phyloP scores from a whole-genome alignment of 2,797 vertebrate genomes.

The Apogon talboti region DNA sequence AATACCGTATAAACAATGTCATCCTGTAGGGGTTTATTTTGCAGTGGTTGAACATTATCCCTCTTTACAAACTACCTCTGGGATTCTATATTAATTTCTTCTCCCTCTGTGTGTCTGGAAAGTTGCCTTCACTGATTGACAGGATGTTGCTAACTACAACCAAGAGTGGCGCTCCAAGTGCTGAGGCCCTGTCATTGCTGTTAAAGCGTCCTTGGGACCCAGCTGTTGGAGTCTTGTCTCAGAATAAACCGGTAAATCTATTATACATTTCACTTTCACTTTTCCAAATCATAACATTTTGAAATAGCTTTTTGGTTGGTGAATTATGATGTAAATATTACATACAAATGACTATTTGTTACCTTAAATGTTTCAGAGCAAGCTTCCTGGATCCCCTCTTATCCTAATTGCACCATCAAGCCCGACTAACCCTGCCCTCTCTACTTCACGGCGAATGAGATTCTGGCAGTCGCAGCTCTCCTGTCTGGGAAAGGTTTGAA shows the following conservation, averaged over 20 bases:
- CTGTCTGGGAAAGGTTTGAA: constrained; percentile 93
- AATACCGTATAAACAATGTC: background rate
- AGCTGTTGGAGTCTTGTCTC: constrained; percentile 95
- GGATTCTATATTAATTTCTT: constrained; percentile 4
- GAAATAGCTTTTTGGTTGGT: background rate
- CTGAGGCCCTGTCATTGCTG: constrained; percentile 94
- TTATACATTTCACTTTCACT: background rate
- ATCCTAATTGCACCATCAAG: constrained; percentile 94
- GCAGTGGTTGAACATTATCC: no score
- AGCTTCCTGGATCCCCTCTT: constrained; percentile 95
- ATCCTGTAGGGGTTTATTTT: no score
- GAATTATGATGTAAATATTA: background rate
- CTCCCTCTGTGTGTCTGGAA: constrained; percentile 32
- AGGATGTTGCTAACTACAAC: constrained; percentile 93
- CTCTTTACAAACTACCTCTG: background rate
- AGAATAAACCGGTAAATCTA: constrained; percentile 93
- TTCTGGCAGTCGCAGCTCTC: constrained; percentile 99
- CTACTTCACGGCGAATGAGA: constrained; percentile 92
- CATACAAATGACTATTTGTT: constrained; percentile 6
- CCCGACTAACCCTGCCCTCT: constrained; percentile 89
- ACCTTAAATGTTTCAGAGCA: constrained; percentile 86
- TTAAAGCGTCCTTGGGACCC: constrained; percentile 98
- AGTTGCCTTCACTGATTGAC: constrained; percentile 96
- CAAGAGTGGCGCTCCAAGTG: constrained; percentile 90
- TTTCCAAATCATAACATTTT: background rate